These are phyloP conservation scores for Acleris sparsana DNA, from an alignment of 2,888 invertebrate genomes.

Conservation along the genomic window DNA sequence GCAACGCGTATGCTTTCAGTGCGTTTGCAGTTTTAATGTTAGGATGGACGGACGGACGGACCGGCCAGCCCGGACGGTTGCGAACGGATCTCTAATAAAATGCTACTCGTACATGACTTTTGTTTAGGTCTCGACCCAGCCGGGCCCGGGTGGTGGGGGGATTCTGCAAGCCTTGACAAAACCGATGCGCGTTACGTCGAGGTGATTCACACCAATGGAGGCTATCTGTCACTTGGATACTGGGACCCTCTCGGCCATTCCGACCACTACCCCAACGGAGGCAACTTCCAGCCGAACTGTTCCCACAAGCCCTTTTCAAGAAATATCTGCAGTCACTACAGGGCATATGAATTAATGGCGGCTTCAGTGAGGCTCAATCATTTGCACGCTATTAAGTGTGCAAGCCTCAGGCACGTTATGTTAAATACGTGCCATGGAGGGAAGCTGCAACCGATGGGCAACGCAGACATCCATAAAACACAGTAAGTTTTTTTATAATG, in stretches of 20 bases:
- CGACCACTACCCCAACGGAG: conserved; percentile 70
- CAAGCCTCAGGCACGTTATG: conserved; percentile 46
- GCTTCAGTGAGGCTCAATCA: conserved; percentile 57
- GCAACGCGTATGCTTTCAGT: no score
- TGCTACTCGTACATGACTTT: no score
- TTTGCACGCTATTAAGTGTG: conserved; percentile 58
- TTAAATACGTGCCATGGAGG: conserved; percentile 52
- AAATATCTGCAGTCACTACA: conserved; percentile 61
- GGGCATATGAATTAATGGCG: conserved; percentile 60
- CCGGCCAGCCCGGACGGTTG: no score
- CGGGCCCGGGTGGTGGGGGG: conserved; percentile 63
- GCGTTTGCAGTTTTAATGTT: no score
- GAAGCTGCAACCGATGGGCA: conserved; percentile 54
- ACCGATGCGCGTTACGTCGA: conserved; percentile 69
- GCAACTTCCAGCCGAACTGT: conserved; percentile 64
- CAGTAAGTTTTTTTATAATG: conserved; percentile 44
- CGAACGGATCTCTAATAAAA: no score
- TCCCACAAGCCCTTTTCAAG: conserved; percentile 36
- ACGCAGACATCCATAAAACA: conserved; percentile 55
- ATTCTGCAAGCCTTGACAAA: conserved; percentile 43
- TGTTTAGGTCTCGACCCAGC: conserved; percentile 70
- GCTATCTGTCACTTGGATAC: conserved; percentile 48
- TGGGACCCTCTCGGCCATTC: conserved; percentile 59
- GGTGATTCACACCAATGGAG: conserved; percentile 67
- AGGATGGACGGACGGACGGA: no score